These are phyloP conservation scores for Crotalus viridis DNA, from an alignment of 2,113 vertebrate genomes.

Conservation along the genomic window DNA sequence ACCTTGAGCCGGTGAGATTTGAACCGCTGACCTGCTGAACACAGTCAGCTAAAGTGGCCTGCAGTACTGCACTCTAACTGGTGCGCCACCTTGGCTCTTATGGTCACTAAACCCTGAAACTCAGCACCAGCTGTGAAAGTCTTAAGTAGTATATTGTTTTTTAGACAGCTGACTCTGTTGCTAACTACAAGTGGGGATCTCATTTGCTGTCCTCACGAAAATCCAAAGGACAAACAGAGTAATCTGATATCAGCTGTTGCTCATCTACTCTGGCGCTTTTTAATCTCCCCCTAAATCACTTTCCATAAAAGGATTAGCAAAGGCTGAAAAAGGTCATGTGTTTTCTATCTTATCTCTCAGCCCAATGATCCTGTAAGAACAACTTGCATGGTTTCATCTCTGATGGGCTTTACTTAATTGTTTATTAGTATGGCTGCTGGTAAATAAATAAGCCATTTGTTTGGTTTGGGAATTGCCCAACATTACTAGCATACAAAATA, in stretches of 20 bases:
- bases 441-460: constrained; percentile 28
- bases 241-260: constrained; percentile 23
- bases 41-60: too few relatives aligned
- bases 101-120: background rate
- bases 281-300: background rate
- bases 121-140: background rate
- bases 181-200: constrained; percentile 20
- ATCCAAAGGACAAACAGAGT: constrained; percentile 45
- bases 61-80: too few relatives aligned
- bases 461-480: background rate
- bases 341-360: background rate
- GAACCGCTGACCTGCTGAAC: too few relatives aligned
- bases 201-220: constrained; percentile 41
- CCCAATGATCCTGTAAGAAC: background rate
- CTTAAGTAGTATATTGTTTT: background rate
- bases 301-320: background rate
- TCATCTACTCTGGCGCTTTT: background rate
- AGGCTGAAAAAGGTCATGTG: background rate
- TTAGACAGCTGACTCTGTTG: background rate
- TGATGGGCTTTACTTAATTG: constrained; percentile 28
- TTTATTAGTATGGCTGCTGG: background rate
- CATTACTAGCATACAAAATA: constrained; percentile 31
- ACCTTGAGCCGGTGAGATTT: too few relatives aligned
- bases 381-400: background rate
- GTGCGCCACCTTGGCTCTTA: too few relatives aligned